Conservation (phyloP, 2,797 vertebrate genomes). For the Trematomus bernacchii region DNA sequence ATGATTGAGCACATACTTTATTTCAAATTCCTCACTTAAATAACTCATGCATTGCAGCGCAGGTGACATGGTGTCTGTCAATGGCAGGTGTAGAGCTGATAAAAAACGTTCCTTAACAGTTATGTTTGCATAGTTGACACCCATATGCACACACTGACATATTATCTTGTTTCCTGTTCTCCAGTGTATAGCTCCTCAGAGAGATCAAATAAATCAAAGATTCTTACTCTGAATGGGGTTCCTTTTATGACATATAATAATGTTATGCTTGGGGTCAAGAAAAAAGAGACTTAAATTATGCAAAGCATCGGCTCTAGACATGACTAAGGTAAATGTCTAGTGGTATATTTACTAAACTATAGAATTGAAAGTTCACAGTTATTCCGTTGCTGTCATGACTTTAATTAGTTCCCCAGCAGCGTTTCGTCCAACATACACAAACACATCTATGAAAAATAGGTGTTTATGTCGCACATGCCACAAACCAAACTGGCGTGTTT, state of each 20-base stretch:
- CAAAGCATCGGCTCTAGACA: constrained; percentile 47
- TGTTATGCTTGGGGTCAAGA: neutral
- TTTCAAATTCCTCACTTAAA: constrained; percentile 19
- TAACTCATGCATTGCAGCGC: constrained; percentile 18
- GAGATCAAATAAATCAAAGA: constrained; percentile 42
- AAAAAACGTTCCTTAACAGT: constrained; percentile 54
- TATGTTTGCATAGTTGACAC: constrained; percentile 71
- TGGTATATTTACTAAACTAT: constrained; percentile 44
- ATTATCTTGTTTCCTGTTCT: constrained; percentile 63
- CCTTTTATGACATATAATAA: neutral
- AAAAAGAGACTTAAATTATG: constrained; percentile 11
- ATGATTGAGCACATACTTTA: constrained; percentile 2
- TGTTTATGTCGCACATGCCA: constrained; percentile 53
- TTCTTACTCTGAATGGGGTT: constrained; percentile 1
- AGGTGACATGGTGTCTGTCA: constrained; percentile 54
- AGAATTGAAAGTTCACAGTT: constrained; percentile 52
- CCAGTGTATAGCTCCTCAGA: constrained; percentile 13
- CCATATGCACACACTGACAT: constrained; percentile 40
- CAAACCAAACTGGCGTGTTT: constrained; percentile 46
- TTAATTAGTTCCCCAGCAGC: constrained; percentile 54
- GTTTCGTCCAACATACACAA: constrained; percentile 42
- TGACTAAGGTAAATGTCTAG: constrained; percentile 50
- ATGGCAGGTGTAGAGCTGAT: constrained; percentile 68
- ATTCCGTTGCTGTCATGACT: constrained; percentile 52
- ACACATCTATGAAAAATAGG: constrained; percentile 48